Evolutionary conservation across 2,113 vertebrate genomes (phyloP).

Genomic region (Tyrannus savana): DNA sequence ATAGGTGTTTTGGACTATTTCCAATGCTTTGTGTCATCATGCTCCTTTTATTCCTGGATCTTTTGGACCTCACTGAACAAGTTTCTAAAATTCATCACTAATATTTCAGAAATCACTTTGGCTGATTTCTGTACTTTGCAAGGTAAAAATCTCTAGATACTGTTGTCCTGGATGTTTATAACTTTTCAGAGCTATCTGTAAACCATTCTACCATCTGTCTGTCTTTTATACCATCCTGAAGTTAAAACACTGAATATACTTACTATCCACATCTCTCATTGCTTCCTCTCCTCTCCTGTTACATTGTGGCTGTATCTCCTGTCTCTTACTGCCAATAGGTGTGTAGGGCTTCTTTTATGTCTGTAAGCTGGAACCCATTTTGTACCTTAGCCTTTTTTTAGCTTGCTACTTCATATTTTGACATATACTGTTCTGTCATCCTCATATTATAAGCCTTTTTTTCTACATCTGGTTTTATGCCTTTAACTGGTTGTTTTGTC

Average conservation of each 20-base stretch:
- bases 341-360: background rate
- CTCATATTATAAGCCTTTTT: background rate
- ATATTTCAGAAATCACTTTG: background rate
- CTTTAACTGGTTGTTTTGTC: background rate
- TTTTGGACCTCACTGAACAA: background rate
- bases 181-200: background rate
- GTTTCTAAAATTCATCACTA: background rate
- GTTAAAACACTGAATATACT: background rate
- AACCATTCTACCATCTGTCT: background rate
- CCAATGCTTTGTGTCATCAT: background rate
- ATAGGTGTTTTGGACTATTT: background rate
- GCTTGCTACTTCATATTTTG: background rate
- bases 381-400: background rate
- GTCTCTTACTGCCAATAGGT: background rate
- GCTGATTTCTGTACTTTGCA: background rate
- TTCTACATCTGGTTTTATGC: background rate
- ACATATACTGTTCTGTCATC: background rate
- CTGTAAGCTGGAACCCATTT: background rate
- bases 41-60: background rate
- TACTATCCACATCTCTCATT: background rate
- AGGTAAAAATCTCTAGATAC: background rate
- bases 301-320: background rate
- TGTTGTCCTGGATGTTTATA: background rate
- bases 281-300: background rate
- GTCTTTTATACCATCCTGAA: background rate